A percentile compares a stretch with the other conserved stretches of the same genome.
phyloP scores from a whole-genome alignment of 2,113 vertebrate species.

The Pteruthius melanotis region DNA sequence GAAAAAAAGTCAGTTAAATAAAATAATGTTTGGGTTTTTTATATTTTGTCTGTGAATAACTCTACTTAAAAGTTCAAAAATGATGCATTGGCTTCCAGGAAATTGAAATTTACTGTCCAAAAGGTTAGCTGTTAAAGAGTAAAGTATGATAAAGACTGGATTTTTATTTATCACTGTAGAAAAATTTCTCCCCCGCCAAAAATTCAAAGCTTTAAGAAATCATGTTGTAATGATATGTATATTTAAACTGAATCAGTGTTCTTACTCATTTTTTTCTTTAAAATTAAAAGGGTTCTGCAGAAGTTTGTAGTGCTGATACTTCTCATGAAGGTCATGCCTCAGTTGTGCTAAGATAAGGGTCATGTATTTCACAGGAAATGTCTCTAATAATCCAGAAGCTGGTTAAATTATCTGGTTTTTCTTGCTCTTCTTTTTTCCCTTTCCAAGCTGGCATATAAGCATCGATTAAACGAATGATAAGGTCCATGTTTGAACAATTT shows the following conservation, averaged over 20 bases:
- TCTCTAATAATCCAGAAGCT: neutral
- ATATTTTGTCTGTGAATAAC: neutral
- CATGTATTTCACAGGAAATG: neutral
- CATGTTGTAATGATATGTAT: neutral
- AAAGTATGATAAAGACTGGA: neutral
- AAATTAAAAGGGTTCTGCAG: neutral
- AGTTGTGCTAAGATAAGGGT: neutral
- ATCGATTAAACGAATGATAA: conserved; percentile 65
- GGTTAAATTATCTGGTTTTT: conserved; percentile 23
- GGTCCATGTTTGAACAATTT: conserved; percentile 52
- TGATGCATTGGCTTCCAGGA: neutral
- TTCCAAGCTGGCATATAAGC: neutral
- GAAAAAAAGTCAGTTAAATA: neutral
- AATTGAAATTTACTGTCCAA: neutral
- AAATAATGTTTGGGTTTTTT: neutral
- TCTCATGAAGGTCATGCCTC: conserved; percentile 11
- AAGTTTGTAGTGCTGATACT: conserved; percentile 16
- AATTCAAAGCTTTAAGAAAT: neutral
- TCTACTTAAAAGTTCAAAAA: neutral
- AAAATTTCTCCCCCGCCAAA: accelerated
- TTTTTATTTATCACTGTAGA: neutral
- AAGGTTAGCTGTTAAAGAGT: neutral
- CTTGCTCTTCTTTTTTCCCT: conserved; percentile 26
- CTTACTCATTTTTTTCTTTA: neutral
- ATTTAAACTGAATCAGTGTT: neutral